Evolutionary conservation across 2,797 vertebrate genomes (phyloP), one percentile per base, ranked within the genome.

Genomic region (Esox lucius): DNA sequence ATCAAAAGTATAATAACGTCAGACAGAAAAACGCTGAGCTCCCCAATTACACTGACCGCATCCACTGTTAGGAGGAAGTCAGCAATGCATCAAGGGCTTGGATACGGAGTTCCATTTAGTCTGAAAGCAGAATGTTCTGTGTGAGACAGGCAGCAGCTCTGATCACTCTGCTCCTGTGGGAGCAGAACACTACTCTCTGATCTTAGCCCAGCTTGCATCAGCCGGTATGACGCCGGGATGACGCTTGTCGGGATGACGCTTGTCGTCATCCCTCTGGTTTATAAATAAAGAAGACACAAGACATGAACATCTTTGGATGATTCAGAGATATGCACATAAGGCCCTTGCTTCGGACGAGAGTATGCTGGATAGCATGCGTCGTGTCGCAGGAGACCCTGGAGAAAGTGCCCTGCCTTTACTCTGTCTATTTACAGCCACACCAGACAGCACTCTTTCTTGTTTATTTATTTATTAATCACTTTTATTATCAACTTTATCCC

Each of bases 321-420:
- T 28, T 64, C 61, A 64, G 61, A 11, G 61, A 64, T 28, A 11
- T 24, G 13, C 22, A 26, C 5, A 64, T 22, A 28, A 64, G 3
- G 22, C 19, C n/a, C 39, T 6, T 59, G 53, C n/a, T 59, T 59
- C 9, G 42, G 1, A 42, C 5, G 39, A 42, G 39, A 42, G 39
- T 9, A 9, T 42, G 39, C 39, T 5, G 39, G 39, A 59, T 9
- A 59, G 53, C 53, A 11, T 8, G n/a, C 19, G 17, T n/a, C 9
- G 39, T 1, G 39, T 42, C 1, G 51, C 51, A 51, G 64, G 70
- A 66, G 56, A 42, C 51, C 31, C 11, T 7, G 19, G 46, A 70
- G 69, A 77, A 75, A 70, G 31, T 46, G 61, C 31, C 66, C 70
- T 39, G 70, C 4, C 28, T 61, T 59, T 66, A 26, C 67, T 26